These are phyloP conservation scores for Tenrec ecaudatus DNA, from an alignment of 2,113 vertebrate species.

Conservation along the genomic window DNA sequence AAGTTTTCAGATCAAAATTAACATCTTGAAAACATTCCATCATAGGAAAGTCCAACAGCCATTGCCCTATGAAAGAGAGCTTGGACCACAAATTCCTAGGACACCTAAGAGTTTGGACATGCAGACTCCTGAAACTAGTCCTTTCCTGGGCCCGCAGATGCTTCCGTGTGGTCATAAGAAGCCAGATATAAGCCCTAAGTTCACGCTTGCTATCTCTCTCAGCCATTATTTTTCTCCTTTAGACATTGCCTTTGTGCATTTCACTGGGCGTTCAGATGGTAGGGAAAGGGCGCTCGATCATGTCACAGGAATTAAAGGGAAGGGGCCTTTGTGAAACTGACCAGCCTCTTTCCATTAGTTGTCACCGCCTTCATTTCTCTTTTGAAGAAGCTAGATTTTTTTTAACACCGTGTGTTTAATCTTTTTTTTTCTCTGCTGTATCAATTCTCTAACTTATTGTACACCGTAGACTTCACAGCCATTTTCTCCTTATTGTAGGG, in stretches of 20 bases:
- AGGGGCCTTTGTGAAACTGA: background rate
- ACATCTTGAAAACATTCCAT: background rate
- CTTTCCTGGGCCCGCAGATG: background rate
- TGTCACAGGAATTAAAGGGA: background rate
- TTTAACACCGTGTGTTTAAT: background rate
- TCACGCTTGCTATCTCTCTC: background rate
- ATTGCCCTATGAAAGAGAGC: background rate
- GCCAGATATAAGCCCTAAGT: no score
- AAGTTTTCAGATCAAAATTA: slow-evolving; percentile 23
- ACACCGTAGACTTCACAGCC: background rate
- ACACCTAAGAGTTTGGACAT: background rate
- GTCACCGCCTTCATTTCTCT: slow-evolving; percentile 2
- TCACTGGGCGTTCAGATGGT: no score
- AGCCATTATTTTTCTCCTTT: background rate
- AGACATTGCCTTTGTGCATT: background rate
- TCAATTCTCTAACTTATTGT: slow-evolving; percentile 4
- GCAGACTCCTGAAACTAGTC: accelerated
- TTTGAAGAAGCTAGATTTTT: background rate
- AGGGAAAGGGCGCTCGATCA: no score
- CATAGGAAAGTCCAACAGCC: background rate
- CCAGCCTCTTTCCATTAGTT: background rate
- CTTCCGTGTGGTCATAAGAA: background rate
- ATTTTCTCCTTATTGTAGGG: slow-evolving; percentile 3
- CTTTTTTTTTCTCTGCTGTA: background rate
- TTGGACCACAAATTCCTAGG: background rate